Evolutionary conservation across 2,888 invertebrate genomes (phyloP), one percentile per base, ranked within the genome.

Genomic region (Allygus modestus): DNA sequence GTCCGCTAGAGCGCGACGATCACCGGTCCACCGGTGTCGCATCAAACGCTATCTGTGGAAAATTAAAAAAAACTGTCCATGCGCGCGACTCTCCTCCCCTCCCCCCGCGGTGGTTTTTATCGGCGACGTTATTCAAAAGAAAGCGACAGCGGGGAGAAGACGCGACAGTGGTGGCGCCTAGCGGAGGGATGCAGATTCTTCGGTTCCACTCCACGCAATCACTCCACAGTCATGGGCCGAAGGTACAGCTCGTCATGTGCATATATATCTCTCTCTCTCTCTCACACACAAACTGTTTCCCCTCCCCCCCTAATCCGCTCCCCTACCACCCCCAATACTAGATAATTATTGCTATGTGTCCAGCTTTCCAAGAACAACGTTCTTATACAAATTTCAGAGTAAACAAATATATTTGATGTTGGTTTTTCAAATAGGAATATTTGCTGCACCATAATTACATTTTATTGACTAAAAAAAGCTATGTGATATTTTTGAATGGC

Each of bases 71-170:
- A 83, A 83, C 82, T 51, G 69, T 54, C 83, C 73, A 58, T 83
- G 83, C 58, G 83, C 83, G 83, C 83, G 83, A 33, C 58, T n/a
- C 73, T 28, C 58, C 61, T 12, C 83, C 41, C 58, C 75, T 33
- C 73, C 73, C 54, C 69, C 69, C 28, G n/a, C 73, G 37, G 51
- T 33, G 58, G 83, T 83, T 75, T 73, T 83, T 73, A 83, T 73
- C 58, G 61, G 83, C 73, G 75, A 83, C 73, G 83, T 75, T 83
- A 83, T 75, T 83, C 75, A 75, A 83, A 83, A 83, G 83, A 83
- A 83, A 83, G 83, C 83, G 75, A 83, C 58, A n/a, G 26, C 37
- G 23, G 43, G 71, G 26, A 12, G 51, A 75, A 37, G 28, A 28
- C 33, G 43, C 46, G 75, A 43, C 46, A 15, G 82, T 82, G 82